phyloP scores from a whole-genome alignment of 2,113 vertebrate genomes.

The Isurus oxyrinchus region DNA sequence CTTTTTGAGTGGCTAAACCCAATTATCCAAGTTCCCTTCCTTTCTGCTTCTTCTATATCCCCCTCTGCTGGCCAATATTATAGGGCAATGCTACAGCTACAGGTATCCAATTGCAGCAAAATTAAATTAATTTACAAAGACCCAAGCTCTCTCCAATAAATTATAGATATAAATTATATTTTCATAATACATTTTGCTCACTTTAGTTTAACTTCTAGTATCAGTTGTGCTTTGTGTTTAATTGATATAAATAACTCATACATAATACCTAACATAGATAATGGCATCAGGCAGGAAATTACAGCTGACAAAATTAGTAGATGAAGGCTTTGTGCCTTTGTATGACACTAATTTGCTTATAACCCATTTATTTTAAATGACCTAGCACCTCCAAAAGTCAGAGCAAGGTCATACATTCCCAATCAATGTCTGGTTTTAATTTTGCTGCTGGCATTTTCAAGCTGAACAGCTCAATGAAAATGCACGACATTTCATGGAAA shows the following conservation, averaged over 20 bases:
- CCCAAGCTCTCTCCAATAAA: neutral
- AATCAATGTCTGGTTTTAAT: neutral
- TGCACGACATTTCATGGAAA: neutral
- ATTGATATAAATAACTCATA: neutral
- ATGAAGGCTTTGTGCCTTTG: neutral
- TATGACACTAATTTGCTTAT: neutral
- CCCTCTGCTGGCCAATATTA: constrained; percentile 5
- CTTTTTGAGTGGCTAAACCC: neutral
- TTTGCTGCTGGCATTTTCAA: neutral
- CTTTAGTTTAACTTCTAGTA: neutral
- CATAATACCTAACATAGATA: neutral
- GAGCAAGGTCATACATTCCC: neutral
- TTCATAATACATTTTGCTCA: neutral
- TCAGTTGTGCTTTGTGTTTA: neutral
- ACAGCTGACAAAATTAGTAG: neutral
- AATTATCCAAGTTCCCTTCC: neutral
- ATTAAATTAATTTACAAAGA: too few relatives aligned
- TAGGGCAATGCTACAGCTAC: neutral
- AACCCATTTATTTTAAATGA: neutral
- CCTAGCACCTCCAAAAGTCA: neutral
- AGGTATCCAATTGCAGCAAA: neutral
- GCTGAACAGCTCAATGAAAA: neutral
- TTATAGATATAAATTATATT: neutral
- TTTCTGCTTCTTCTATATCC: neutral
- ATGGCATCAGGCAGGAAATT: neutral